Conservation (phyloP, 2,797 vertebrate genomes). For the Chiroxiphia lanceolata region DNA sequence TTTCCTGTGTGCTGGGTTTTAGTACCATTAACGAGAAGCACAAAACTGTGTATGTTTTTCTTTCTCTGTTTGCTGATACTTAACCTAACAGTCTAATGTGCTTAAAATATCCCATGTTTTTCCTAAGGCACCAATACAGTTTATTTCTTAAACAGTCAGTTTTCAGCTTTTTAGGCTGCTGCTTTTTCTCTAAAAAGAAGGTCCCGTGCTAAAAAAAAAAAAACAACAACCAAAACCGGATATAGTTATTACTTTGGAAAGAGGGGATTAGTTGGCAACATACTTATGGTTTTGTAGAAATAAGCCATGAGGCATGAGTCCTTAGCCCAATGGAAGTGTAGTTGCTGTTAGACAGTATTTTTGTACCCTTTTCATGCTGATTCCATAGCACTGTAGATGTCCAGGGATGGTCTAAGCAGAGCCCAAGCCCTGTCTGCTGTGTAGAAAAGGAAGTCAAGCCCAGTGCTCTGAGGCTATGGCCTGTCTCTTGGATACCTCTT, state of each 20-base stretch:
- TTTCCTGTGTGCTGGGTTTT: background rate
- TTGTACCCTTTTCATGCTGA: background rate
- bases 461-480: background rate
- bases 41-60: background rate
- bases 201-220: background rate
- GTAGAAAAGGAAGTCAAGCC: background rate
- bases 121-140: background rate
- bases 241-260: background rate
- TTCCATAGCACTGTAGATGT: background rate
- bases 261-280: background rate
- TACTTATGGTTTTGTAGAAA: background rate
- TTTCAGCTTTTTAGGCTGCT: background rate
- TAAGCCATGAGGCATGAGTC: background rate
- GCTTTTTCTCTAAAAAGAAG: background rate
- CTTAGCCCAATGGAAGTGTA: background rate
- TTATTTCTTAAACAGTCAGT: background rate
- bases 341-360: background rate
- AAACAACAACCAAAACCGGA: background rate
- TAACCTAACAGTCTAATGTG: background rate
- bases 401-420: background rate
- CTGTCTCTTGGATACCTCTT: background rate
- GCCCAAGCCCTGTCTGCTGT: background rate
- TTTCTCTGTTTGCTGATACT: background rate
- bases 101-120: background rate
- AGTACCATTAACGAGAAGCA: background rate